These are phyloP conservation scores for Callipepla californica DNA, from an alignment of 2,113 vertebrate genomes.

Conservation along the genomic window DNA sequence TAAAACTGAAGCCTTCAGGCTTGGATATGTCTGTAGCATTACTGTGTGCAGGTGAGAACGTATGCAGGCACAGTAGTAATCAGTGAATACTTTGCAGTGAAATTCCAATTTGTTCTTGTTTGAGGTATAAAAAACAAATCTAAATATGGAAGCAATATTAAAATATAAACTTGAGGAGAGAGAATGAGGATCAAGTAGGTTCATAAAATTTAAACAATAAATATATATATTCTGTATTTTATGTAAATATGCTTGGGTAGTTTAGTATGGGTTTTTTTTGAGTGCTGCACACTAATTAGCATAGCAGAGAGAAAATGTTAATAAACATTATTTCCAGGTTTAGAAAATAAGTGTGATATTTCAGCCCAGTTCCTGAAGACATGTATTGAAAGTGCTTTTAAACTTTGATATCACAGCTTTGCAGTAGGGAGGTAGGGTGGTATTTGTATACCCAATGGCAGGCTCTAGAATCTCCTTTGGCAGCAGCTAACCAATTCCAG, in stretches of 20 bases:
- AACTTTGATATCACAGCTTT: constrained; percentile 32
- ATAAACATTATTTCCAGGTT: constrained; percentile 19
- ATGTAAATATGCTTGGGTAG: not conserved
- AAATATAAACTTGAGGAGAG: not conserved
- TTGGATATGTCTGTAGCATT: not conserved
- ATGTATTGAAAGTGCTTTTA: constrained; percentile 22
- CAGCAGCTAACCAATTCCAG: constrained; percentile 4
- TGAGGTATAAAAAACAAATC: not conserved
- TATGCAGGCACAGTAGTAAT: not conserved
- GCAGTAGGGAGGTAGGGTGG: not conserved
- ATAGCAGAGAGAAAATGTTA: not conserved
- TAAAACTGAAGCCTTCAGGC: not conserved
- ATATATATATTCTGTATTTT: not conserved
- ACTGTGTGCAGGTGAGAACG: not conserved
- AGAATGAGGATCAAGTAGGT: not conserved
- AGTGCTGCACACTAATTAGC: constrained; percentile 1
- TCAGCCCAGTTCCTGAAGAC: constrained; percentile 10
- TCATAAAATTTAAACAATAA: not conserved
- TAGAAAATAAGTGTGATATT: constrained; percentile 8
- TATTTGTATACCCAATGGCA: constrained; percentile 9
- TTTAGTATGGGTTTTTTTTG: not conserved
- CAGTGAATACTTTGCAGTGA: not conserved
- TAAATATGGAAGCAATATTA: not conserved
- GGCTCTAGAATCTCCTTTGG: constrained; percentile 9
- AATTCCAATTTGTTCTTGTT: not conserved